These are phyloP conservation scores for Andrena bicolor DNA, from an alignment of 2,888 invertebrate genomes.

Conservation along the genomic window DNA sequence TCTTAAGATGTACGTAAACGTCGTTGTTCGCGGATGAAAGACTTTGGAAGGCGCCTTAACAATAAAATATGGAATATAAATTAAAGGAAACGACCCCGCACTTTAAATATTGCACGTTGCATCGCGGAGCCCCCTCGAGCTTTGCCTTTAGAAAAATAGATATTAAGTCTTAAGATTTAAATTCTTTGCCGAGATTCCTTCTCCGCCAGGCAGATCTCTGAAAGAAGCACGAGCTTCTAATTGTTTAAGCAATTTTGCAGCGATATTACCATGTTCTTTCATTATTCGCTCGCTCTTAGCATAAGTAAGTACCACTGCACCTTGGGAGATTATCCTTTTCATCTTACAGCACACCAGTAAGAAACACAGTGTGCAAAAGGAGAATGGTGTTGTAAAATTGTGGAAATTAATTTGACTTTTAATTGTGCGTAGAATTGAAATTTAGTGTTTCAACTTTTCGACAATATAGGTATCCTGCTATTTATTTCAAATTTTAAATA, in stretches of 20 bases:
- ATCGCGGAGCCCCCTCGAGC: neutral
- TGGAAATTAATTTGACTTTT: neutral
- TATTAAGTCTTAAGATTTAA: slow-evolving; percentile 17
- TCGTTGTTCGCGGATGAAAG: neutral
- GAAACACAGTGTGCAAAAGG: neutral
- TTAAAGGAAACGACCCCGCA: slow-evolving; percentile 14
- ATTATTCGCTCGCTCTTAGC: neutral
- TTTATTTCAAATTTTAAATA: too few species aligned
- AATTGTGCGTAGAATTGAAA: neutral
- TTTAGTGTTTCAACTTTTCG: neutral
- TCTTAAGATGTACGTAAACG: slow-evolving; percentile 25
- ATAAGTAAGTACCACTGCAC: neutral
- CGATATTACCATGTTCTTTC: slow-evolving; percentile 16
- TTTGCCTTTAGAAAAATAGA: slow-evolving; percentile 12
- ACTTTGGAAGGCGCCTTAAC: neutral
- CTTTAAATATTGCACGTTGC: slow-evolving; percentile 2
- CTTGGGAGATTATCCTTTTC: slow-evolving; percentile 19
- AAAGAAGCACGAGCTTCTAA: slow-evolving; percentile 25
- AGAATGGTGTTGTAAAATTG: neutral
- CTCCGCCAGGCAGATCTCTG: neutral
- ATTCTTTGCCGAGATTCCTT: neutral
- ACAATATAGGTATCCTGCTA: neutral
- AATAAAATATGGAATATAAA: slow-evolving; percentile 49
- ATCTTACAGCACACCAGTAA: neutral
- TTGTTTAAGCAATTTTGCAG: slow-evolving; percentile 28